Conservation (phyloP, 1,140 invertebrate genomes). For the Caenorhabditis briggsae region DNA sequence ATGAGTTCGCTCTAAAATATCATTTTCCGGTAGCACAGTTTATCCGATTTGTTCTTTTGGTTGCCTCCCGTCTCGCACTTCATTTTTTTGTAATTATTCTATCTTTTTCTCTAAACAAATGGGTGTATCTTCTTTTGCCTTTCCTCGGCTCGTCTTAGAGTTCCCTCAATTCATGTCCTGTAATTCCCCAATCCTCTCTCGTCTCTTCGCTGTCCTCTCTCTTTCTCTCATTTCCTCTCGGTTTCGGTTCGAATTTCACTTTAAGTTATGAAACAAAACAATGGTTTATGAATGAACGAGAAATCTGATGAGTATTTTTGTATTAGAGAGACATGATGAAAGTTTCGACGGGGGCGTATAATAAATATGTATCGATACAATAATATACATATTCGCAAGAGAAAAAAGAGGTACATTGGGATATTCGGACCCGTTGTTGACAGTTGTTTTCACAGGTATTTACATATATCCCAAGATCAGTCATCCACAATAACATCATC, state of each 20-base stretch:
- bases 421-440: neutral
- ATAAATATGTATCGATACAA: conserved; percentile 2
- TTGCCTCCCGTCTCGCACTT: neutral
- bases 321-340: neutral
- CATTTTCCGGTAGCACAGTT: conserved; percentile 17
- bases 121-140: conserved; percentile 7
- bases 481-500: conserved; percentile 45
- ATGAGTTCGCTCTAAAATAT: neutral
- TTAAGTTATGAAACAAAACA: conserved; percentile 48
- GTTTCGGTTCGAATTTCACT: conserved; percentile 46
- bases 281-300: conserved; percentile 51
- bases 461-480: conserved; percentile 5
- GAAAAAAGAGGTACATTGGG: conserved; percentile 5
- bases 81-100: conserved; percentile 42
- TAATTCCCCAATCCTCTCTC: conserved; percentile 1
- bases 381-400: neutral
- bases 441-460: conserved; percentile 33
- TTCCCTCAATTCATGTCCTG: conserved; percentile 4
- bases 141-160: neutral
- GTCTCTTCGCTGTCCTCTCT: neutral
- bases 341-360: neutral
- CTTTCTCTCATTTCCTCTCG: neutral
- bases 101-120: conserved; percentile 3
- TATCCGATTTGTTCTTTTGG: neutral
- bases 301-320: conserved; percentile 16